Evolutionary conservation across 2,888 invertebrate genomes (phyloP).

Genomic region (Cosmia trapezina): DNA sequence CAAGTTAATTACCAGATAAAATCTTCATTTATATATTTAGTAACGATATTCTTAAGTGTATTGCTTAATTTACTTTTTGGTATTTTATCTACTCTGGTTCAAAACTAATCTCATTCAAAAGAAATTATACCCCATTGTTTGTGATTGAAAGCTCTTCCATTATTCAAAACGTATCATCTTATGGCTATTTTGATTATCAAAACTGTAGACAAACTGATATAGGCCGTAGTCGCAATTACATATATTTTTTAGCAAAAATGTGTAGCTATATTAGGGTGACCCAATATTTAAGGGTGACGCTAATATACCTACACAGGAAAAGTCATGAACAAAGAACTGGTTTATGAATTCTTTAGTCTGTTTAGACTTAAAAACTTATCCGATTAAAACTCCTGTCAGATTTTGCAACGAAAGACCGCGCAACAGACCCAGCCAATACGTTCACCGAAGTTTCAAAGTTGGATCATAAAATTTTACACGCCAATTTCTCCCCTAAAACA

Average conservation of each 20-base stretch:
- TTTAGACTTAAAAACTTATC: conserved; percentile 35
- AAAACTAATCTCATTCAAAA: background rate
- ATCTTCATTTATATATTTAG: conserved; percentile 22
- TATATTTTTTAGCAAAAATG: background rate
- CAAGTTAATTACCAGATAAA: conserved; percentile 26
- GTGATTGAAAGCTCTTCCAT: background rate
- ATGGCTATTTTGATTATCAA: background rate
- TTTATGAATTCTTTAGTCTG: conserved; percentile 33
- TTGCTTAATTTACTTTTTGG: conserved; percentile 20
- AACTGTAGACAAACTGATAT: background rate
- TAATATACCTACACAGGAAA: no score
- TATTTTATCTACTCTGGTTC: background rate
- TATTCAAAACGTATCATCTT: background rate
- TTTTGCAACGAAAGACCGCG: conserved; percentile 31
- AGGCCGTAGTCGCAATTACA: background rate
- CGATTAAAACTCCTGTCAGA: conserved; percentile 34
- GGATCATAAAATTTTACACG: conserved; percentile 48
- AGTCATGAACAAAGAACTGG: conserved; percentile 17
- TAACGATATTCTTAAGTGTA: background rate
- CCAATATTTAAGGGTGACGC: conserved; percentile 8
- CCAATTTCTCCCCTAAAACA: conserved; percentile 48
- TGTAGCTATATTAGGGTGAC: background rate
- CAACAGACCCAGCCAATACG: background rate
- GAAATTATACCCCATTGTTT: background rate
- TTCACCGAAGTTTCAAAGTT: conserved; percentile 32